Percentiles rank a stretch among this genome's conserved stretches.
These are phyloP conservation scores for Periophthalmodon schlosseri DNA, from an alignment of 2,113 vertebrate species.

Conservation along the genomic window DNA sequence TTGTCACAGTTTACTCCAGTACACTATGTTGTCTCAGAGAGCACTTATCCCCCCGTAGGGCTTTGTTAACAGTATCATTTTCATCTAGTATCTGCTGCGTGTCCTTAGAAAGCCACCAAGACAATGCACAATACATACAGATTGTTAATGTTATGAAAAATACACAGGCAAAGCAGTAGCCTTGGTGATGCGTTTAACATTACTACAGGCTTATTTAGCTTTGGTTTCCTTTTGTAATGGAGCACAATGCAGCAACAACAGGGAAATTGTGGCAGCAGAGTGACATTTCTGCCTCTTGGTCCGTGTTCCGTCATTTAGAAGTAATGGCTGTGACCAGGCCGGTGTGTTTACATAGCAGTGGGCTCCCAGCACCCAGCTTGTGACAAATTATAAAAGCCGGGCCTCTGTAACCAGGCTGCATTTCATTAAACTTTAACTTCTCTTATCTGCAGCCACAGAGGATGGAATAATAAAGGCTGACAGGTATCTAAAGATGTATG, in stretches of 20 bases:
- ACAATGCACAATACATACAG: conserved; percentile 46
- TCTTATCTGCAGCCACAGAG: conserved; percentile 74
- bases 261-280: conserved; percentile 60
- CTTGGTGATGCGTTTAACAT: conserved; percentile 61
- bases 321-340: conserved; percentile 78
- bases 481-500: conserved; percentile 78
- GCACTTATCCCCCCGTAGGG: conserved; percentile 19
- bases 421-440: conserved; percentile 81
- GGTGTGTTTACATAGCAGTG: conserved; percentile 78
- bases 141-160: conserved; percentile 60
- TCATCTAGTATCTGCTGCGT: conserved; percentile 23
- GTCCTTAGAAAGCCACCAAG: conserved; percentile 19
- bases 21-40: conserved; percentile 9
- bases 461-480: conserved; percentile 78
- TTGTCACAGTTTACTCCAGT: conserved; percentile 2
- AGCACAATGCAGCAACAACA: conserved; percentile 43
- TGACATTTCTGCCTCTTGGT: conserved; percentile 67
- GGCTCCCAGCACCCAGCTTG: conserved; percentile 75
- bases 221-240: conserved; percentile 48
- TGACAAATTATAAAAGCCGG: conserved; percentile 82
- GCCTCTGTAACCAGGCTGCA: conserved; percentile 76
- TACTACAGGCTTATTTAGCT: conserved; percentile 49
- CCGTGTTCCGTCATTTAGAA: conserved; percentile 75
- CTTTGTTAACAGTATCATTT: conserved; percentile 12
- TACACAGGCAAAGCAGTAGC: conserved; percentile 47